A percentile compares a stretch with the other conserved stretches of the same genome.
phyloP scores from a whole-genome alignment of 2,113 vertebrate species.

The Elaphurus davidianus region DNA sequence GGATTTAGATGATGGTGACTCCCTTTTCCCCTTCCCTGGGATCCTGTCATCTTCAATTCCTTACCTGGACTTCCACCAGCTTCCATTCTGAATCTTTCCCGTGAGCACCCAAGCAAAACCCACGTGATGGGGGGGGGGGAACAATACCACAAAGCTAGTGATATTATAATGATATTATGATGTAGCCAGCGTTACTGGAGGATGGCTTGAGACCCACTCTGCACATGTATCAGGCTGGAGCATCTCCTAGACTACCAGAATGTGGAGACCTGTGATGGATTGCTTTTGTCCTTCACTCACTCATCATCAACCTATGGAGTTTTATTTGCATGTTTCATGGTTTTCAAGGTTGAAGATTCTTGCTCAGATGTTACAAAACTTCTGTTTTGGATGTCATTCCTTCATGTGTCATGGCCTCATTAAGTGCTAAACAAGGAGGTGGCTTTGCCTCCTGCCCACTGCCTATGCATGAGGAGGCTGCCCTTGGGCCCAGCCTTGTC shows the following conservation, averaged over 20 bases:
- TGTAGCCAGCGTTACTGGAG: background rate
- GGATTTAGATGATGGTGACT: background rate
- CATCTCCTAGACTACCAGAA: background rate
- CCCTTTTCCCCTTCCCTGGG: background rate
- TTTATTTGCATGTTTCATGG: background rate
- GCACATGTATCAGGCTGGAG: background rate
- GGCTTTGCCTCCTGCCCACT: background rate
- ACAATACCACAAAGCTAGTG: background rate
- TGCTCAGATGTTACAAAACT: background rate
- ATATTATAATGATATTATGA: background rate
- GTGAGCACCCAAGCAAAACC: background rate
- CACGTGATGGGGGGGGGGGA: accelerated
- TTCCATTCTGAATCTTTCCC: background rate
- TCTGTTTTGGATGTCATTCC: background rate
- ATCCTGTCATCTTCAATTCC: background rate
- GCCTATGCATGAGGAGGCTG: background rate
- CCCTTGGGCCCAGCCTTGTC: background rate
- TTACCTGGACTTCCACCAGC: background rate
- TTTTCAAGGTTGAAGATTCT: background rate
- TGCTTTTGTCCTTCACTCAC: background rate
- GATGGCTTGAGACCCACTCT: background rate
- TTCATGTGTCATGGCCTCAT: background rate
- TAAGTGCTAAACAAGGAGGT: background rate
- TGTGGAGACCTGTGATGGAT: background rate
- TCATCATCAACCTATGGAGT: background rate